Evolutionary conservation across 2,113 vertebrate species (phyloP), one percentile per base, ranked within the genome.

Genomic region (Perccottus glenii): DNA sequence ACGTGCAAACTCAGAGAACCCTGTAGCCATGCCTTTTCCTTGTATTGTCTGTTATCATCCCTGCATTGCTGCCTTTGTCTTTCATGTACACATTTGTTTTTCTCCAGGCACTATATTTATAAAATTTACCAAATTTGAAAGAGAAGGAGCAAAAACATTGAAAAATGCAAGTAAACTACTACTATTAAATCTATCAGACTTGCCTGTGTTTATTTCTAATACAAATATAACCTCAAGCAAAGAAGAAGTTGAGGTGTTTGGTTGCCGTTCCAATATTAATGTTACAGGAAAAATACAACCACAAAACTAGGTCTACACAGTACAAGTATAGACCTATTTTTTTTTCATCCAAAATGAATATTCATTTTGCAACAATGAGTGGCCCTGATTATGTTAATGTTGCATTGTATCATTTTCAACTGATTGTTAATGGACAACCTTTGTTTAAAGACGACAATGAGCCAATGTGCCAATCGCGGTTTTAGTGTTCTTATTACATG

Each of bases 141-240:
- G 43, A 53, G 51, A 57, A 49, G 35, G 5, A 8, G 8, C 43
- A 33, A 11, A 70, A 57, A 63, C 64, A 58, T 55, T 40, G 38
- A 62, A 42, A 44, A 36, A 65, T 50, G 36, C 52, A 60, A 83
- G 48, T 59, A 80, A 80, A 81, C 67, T 48, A 40, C 16, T 43
- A 60, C 15, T 58, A 40, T 63, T 59, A 57, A 43, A 69, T 75
- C 73, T 56, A 83, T 80, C 78, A 72, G 73, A 78, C 66, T 27
- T 62, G 16, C 5, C 68, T 64, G 27, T 72, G 52, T 70, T 63
- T 78, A 72, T 78, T 70, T 76, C 51, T 53, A 57, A 64, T 63
- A 38, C 27, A 49, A 60, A 62, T 53, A 15, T 19, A 49, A 55
- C 38, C 16, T n/a, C 46, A 53, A 48, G 75, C 62, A 58, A 32